phyloP scores from a whole-genome alignment of 2,113 vertebrate species.

The Eidolon helvum region DNA sequence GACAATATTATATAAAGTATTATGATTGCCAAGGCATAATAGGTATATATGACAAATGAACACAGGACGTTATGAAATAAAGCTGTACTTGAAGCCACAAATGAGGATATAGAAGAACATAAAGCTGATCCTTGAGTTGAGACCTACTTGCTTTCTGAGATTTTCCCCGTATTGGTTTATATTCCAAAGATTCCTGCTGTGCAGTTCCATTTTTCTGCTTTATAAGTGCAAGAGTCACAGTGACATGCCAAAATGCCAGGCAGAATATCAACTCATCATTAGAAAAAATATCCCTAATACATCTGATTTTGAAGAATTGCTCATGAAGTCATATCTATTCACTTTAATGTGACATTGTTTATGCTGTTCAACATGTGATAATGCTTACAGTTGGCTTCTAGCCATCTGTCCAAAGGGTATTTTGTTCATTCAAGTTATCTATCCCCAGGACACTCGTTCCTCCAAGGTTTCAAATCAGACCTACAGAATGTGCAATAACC shows the following conservation, averaged over 20 bases:
- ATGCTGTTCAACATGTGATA: background rate
- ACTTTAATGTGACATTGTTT: background rate
- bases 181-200: background rate
- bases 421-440: background rate
- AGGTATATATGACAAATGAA: background rate
- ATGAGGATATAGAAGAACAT: background rate
- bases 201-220: slow-evolving; percentile 19
- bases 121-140: background rate
- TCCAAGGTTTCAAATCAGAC: background rate
- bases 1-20: background rate
- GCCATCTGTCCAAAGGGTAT: background rate
- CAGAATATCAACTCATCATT: slow-evolving; percentile 6
- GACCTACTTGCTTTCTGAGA: background rate
- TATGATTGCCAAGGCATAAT: background rate
- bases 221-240: background rate
- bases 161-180: background rate
- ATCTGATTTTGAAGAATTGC: slow-evolving; percentile 43
- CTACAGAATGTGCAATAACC: background rate
- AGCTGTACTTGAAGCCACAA: background rate
- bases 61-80: background rate
- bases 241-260: slow-evolving; percentile 3
- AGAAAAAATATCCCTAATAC: background rate
- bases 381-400: background rate
- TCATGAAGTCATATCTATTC: background rate
- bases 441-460: background rate